Evolutionary conservation across 1,140 invertebrate genomes (phyloP).

Genomic region (Drosophila arawakana): DNA sequence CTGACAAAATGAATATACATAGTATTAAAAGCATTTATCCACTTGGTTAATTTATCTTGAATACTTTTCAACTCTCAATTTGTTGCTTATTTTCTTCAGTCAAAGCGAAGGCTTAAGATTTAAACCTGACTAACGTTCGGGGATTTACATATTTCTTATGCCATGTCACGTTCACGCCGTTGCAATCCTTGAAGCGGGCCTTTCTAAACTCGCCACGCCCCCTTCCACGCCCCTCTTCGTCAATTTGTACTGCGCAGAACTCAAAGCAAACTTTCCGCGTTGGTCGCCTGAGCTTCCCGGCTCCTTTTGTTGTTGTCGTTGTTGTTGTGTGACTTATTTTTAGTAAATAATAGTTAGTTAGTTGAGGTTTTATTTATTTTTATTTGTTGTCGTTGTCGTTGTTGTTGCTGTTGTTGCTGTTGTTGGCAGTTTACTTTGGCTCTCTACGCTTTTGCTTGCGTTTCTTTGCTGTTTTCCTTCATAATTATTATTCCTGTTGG

Average conservation of each 20-base stretch:
- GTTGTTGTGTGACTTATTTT: slow-evolving; percentile 56
- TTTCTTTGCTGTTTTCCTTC: slow-evolving; percentile 50
- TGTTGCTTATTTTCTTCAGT: slow-evolving; percentile 35
- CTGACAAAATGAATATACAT: not conserved
- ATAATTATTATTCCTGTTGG: slow-evolving; percentile 68
- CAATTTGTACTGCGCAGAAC: not conserved
- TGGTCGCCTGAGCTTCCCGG: slow-evolving; percentile 3
- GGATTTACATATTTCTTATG: slow-evolving; percentile 56
- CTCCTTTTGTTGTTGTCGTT: slow-evolving; percentile 11
- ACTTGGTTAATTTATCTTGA: slow-evolving; percentile 48
- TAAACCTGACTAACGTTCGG: slow-evolving; percentile 52
- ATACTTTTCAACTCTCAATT: slow-evolving; percentile 50
- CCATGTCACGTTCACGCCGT: slow-evolving; percentile 49
- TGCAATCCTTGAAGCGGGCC: slow-evolving; percentile 26
- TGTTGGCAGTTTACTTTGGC: slow-evolving; percentile 36
- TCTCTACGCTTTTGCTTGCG: slow-evolving; percentile 16
- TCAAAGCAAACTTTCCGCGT: slow-evolving; percentile 33
- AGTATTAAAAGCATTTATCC: slow-evolving; percentile 20
- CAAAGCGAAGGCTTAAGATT: slow-evolving; percentile 44
- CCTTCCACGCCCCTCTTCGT: not conserved
- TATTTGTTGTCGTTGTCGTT: slow-evolving; percentile 36
- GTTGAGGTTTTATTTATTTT: slow-evolving; percentile 54
- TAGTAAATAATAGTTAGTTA: slow-evolving; percentile 69
- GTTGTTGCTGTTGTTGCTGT: slow-evolving; percentile 34
- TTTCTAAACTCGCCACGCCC: too few species aligned